Conservation (phyloP, 2,888 invertebrate species). For the Chymomyza amoena region DNA sequence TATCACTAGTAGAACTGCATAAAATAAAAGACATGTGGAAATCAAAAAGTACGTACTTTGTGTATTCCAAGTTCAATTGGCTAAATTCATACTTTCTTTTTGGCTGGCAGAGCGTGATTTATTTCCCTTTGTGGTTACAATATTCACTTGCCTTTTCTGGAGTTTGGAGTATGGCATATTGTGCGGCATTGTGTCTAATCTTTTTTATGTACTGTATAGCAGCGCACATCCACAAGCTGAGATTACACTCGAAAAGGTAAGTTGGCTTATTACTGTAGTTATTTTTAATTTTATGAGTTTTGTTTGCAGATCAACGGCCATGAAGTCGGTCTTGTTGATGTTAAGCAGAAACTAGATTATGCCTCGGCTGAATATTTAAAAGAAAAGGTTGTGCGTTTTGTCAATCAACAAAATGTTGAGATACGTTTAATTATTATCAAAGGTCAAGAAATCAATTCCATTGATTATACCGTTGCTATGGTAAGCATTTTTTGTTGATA, state of each 20-base stretch:
- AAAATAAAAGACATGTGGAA: constrained; percentile 86
- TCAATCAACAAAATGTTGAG: constrained; percentile 82
- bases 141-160: constrained; percentile 88
- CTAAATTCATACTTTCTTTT: background rate
- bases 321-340: constrained; percentile 82
- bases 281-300: background rate
- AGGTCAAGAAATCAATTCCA: constrained; percentile 82
- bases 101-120: constrained; percentile 87
- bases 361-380: constrained; percentile 89
- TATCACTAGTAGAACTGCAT: constrained; percentile 87
- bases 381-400: constrained; percentile 85
- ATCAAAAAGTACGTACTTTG: constrained; percentile 83
- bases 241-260: constrained; percentile 76
- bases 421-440: constrained; percentile 86
- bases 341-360: constrained; percentile 87
- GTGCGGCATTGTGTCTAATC: constrained; percentile 88
- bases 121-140: constrained; percentile 90
- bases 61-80: background rate
- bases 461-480: constrained; percentile 83
- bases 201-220: constrained; percentile 89
- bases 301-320: constrained; percentile 75
- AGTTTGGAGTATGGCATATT: constrained; percentile 94
- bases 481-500: constrained; percentile 73
- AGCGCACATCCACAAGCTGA: constrained; percentile 90
- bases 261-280: background rate